Base-by-base conservation (phyloP, 2,888 invertebrate species). In the Tricholauxania praeusta region DNA sequence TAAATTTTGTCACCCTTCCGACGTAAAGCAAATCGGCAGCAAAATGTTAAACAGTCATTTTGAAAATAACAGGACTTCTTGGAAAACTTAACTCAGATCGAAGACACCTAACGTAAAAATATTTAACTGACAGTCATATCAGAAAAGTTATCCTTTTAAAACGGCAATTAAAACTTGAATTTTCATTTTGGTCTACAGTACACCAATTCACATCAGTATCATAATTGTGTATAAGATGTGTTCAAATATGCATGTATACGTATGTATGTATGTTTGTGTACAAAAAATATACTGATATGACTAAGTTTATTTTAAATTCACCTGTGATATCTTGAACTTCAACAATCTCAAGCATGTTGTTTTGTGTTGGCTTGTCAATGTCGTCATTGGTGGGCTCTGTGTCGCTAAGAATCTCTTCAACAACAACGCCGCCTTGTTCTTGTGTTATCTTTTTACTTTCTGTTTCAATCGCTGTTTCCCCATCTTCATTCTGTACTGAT, bases 351-450 rank as follows among this genome's bases (percentile, higher is more conserved):
- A 87, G 79, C 7, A 39, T 39, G 78, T 83, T 80, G 73, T 82
- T 79, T 71, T 82, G 80, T 79, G 80, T 78, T 53, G 74, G 76
- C 75, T 80, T 78, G 77, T 81, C 81, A 74, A 75, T 76, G 72
- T 80, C 80, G 55, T 73, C 59, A 78, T 72, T 73, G 51, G 78
- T 76, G 75, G 84, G 79, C 77, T 88, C 87, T 64, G 83, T 83
- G 78, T 87, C 87, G 80, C 86, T 86, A 74, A 87, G 83, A 28
- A 85, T 82, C 77, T 87, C 87, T 76, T 87, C 86, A 78, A 86
- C 85, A 75, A 86, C 77, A 73, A 86, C 79, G 39, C 39, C 39
- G 70, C 85, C 85, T 78, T 86, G 84, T 71, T 87, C 86, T 75
- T 85, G 80, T 32, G 84, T 85, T 74, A 86, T 81, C 80, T 80